These are phyloP conservation scores for Halichoeres trimaculatus DNA, from an alignment of 2,113 vertebrate species.

Conservation along the genomic window DNA sequence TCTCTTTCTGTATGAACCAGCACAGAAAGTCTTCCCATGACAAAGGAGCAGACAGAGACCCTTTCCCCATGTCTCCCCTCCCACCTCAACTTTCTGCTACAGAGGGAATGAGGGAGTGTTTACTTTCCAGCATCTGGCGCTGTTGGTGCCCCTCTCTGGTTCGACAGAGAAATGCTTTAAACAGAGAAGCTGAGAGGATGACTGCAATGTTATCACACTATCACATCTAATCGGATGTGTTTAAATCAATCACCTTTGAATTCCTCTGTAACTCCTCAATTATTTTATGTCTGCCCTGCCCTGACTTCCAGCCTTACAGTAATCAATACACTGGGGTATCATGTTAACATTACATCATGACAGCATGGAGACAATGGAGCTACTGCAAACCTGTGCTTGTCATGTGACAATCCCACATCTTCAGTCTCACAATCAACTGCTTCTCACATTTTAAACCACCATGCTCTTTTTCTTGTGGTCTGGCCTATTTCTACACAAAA, in stretches of 20 bases:
- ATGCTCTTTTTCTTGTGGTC: background rate
- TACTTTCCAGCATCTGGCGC: constrained; percentile 36
- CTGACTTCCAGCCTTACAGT: constrained; percentile 30
- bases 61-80: constrained; percentile 47
- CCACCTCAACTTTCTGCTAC: constrained; percentile 54
- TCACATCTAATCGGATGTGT: background rate
- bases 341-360: constrained; percentile 27
- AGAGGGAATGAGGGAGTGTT: constrained; percentile 4
- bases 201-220: constrained; percentile 1
- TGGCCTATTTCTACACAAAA: background rate
- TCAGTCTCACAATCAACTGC: background rate
- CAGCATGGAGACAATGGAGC: constrained; percentile 4
- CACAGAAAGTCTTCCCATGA: constrained; percentile 71
- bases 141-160: constrained; percentile 63
- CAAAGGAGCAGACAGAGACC: constrained; percentile 75
- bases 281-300: background rate
- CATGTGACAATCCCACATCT: constrained; percentile 2
- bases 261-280: background rate
- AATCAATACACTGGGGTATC: constrained; percentile 42
- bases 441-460: background rate
- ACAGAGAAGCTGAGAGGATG: background rate
- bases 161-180: constrained; percentile 1
- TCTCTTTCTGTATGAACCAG: constrained; percentile 19
- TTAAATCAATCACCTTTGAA: background rate
- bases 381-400: constrained; percentile 15